These are phyloP conservation scores for Ferdinandea cuprea DNA, from an alignment of 2,888 invertebrate genomes.

Conservation along the genomic window DNA sequence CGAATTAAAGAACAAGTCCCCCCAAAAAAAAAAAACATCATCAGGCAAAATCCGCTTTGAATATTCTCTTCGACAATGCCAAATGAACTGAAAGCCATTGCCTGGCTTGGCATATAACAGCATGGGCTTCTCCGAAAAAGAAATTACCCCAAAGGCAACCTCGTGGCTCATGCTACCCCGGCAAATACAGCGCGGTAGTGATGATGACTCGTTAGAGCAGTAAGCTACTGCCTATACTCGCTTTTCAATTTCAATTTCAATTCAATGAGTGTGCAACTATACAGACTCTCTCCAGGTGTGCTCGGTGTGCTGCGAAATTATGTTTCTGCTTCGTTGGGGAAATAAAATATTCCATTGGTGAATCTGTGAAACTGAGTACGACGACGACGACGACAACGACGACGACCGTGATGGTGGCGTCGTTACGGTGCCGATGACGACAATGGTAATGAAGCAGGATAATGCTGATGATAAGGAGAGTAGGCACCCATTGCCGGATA, in stretches of 20 bases:
- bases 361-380: slow-evolving; percentile 22
- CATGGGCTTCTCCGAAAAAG: slow-evolving; percentile 11
- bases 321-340: slow-evolving; percentile 34
- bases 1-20: slow-evolving; percentile 47
- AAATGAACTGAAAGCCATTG: slow-evolving; percentile 52
- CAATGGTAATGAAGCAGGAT: slow-evolving; percentile 26
- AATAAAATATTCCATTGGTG: slow-evolving; percentile 46
- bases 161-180: too few species aligned
- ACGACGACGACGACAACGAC: slow-evolving; percentile 5
- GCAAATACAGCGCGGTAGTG: too few species aligned
- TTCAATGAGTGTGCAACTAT: slow-evolving; percentile 54
- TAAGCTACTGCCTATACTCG: slow-evolving; percentile 11
- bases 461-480: slow-evolving; percentile 23
- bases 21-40: neutral
- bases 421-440: slow-evolving; percentile 10
- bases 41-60: slow-evolving; percentile 17
- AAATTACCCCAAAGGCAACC: slow-evolving; percentile 15
- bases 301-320: slow-evolving; percentile 55
- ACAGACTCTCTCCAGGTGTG: slow-evolving; percentile 7
- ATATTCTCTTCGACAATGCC: slow-evolving; percentile 32
- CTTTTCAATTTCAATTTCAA: slow-evolving; percentile 49
- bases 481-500: slow-evolving; percentile 18
- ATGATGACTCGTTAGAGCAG: slow-evolving; percentile 50
- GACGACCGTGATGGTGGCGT: neutral
- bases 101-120: slow-evolving; percentile 17